These are phyloP conservation scores for Hystrix cristata DNA, from an alignment of 2,113 vertebrate species.

Conservation along the genomic window DNA sequence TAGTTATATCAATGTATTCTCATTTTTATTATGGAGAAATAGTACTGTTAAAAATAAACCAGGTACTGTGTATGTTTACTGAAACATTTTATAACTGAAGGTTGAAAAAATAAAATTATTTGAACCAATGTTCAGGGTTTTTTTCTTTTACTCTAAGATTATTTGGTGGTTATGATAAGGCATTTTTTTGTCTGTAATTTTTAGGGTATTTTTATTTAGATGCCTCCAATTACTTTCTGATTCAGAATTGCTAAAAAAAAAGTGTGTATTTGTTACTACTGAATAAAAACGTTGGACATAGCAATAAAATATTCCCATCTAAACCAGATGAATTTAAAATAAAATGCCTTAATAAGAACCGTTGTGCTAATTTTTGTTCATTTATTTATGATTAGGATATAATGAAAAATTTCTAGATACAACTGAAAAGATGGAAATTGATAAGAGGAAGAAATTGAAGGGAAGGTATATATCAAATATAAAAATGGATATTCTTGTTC, in stretches of 20 bases:
- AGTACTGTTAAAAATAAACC: neutral
- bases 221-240: neutral
- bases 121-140: constrained; percentile 21
- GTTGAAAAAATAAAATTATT: constrained; percentile 15
- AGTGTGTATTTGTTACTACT: neutral
- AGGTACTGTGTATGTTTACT: neutral
- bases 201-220: neutral
- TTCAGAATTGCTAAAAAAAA: neutral
- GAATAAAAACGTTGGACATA: neutral
- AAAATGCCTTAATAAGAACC: neutral
- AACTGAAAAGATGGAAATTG: neutral
- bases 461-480: neutral
- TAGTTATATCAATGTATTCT: neutral
- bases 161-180: neutral
- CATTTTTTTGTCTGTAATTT: constrained; percentile 29
- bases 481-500: constrained; percentile 32
- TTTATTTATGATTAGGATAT: neutral
- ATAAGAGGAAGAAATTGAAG: neutral
- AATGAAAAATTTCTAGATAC: neutral
- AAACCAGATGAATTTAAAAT: neutral
- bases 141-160: neutral
- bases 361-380: neutral
- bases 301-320: neutral
- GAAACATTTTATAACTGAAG: neutral
- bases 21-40: neutral